Conservation (phyloP, 2,797 vertebrate genomes). For the Acipenser ruthenus region DNA sequence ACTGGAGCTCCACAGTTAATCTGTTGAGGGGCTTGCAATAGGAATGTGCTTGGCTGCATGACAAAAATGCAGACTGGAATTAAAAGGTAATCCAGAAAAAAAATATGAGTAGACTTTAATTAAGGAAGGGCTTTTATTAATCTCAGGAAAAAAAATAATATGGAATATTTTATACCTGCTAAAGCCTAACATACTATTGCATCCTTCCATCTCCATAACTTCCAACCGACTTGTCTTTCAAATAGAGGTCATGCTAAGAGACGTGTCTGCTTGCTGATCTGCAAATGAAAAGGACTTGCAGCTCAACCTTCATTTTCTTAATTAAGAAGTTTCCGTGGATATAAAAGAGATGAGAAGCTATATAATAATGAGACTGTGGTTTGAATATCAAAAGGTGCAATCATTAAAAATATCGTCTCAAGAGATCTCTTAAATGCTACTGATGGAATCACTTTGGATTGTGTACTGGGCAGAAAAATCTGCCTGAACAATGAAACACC, state of each 20-base stretch:
- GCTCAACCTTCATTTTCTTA: not conserved
- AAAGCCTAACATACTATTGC: not conserved
- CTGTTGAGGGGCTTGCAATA: not conserved
- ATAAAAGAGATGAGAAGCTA: not conserved
- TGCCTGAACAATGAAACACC: too few species aligned
- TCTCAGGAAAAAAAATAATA: not conserved
- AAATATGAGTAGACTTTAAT: not conserved
- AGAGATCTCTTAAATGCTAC: not conserved
- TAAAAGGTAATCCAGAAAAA: not conserved
- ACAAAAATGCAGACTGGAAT: not conserved
- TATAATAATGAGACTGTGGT: not conserved
- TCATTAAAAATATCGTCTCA: not conserved
- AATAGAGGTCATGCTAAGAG: not conserved
- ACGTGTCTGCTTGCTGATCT: not conserved
- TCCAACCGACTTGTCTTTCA: not conserved
- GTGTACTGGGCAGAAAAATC: not conserved
- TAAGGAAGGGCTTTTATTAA: not conserved
- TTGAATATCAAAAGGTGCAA: slow-evolving; percentile 1
- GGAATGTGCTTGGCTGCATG: not conserved
- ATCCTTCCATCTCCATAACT: not conserved
- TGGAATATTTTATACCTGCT: not conserved
- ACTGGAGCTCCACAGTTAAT: too few species aligned
- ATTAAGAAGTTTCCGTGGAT: not conserved
- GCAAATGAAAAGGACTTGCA: not conserved
- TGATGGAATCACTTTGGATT: not conserved